Percentiles rank a stretch among this genome's conserved stretches.
Evolutionary conservation across 2,888 invertebrate genomes (phyloP).

Genomic region (Oscheius myriophilus): DNA sequence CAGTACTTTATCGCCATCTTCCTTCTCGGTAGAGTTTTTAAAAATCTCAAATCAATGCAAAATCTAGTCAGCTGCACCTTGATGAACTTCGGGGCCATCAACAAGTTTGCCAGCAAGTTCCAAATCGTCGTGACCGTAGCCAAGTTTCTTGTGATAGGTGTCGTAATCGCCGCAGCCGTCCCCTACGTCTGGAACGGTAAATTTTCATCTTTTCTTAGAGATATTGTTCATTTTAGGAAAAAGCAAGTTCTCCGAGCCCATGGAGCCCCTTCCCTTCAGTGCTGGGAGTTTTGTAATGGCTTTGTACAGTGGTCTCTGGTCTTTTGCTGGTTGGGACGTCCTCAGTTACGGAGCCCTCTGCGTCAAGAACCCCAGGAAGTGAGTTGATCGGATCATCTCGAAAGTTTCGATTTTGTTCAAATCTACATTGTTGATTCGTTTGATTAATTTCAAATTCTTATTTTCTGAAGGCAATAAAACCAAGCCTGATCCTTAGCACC

Average conservation of each 20-base stretch:
- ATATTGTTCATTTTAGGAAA: background rate
- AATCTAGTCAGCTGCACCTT: slow-evolving; percentile 20
- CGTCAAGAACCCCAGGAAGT: slow-evolving; percentile 22
- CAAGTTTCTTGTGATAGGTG: background rate
- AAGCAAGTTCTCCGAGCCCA: slow-evolving; percentile 27
- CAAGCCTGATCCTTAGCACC: no score
- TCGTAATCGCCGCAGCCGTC: slow-evolving; percentile 2
- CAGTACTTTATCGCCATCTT: slow-evolving; percentile 25
- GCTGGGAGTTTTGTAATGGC: slow-evolving; percentile 17
- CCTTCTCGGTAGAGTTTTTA: slow-evolving; percentile 3
- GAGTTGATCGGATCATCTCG: no score
- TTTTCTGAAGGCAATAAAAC: no score
- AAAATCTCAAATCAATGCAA: background rate
- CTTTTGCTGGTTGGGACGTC: slow-evolving; percentile 30
- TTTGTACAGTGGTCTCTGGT: slow-evolving; percentile 23
- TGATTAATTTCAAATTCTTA: no score
- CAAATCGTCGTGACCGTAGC: slow-evolving; percentile 18
- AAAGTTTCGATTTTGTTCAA: no score
- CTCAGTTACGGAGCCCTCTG: slow-evolving; percentile 28
- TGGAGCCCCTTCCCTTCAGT: slow-evolving; percentile 38
- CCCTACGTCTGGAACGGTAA: background rate
- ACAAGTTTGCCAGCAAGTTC: slow-evolving; percentile 17
- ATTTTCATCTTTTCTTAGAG: background rate
- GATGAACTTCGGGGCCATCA: slow-evolving; percentile 12
- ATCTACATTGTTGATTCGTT: no score